These are phyloP conservation scores for Drosophila tripunctata DNA, from an alignment of 2,888 invertebrate genomes.

Conservation along the genomic window DNA sequence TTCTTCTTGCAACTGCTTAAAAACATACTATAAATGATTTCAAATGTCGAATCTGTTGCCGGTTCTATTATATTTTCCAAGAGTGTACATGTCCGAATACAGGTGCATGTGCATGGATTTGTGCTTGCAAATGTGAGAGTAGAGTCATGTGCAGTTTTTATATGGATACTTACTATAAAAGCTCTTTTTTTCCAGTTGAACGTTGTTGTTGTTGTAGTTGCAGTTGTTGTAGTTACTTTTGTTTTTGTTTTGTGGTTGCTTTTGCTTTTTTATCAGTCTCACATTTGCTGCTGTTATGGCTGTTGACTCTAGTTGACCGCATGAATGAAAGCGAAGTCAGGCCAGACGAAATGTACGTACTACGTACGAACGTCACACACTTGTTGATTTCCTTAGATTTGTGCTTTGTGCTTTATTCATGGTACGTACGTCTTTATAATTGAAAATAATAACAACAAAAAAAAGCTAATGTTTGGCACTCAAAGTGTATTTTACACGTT, in stretches of 20 bases:
- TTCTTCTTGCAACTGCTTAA: no score
- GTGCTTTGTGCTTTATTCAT: slow-evolving; percentile 29
- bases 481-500: slow-evolving; percentile 37
- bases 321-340: slow-evolving; percentile 72
- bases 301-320: slow-evolving; percentile 65
- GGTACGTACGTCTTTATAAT: slow-evolving; percentile 26
- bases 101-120: not conserved
- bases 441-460: no score
- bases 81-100: no score
- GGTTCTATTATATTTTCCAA: no score
- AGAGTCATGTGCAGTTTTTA: slow-evolving; percentile 20
- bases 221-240: slow-evolving; percentile 31
- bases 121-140: not conserved
- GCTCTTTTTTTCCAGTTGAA: slow-evolving; percentile 31
- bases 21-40: no score
- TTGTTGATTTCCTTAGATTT: slow-evolving; percentile 66
- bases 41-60: no score
- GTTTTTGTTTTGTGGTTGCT: slow-evolving; percentile 22
- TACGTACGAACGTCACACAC: slow-evolving; percentile 59
- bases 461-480: slow-evolving; percentile 48
- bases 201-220: slow-evolving; percentile 19
- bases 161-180: slow-evolving; percentile 59
- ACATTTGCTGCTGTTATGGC: slow-evolving; percentile 41
- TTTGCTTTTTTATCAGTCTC: slow-evolving; percentile 42
- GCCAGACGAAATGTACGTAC: slow-evolving; percentile 27